These are phyloP conservation scores for Brachypalpus laphriformis DNA, from an alignment of 2,888 invertebrate species.

Conservation along the genomic window DNA sequence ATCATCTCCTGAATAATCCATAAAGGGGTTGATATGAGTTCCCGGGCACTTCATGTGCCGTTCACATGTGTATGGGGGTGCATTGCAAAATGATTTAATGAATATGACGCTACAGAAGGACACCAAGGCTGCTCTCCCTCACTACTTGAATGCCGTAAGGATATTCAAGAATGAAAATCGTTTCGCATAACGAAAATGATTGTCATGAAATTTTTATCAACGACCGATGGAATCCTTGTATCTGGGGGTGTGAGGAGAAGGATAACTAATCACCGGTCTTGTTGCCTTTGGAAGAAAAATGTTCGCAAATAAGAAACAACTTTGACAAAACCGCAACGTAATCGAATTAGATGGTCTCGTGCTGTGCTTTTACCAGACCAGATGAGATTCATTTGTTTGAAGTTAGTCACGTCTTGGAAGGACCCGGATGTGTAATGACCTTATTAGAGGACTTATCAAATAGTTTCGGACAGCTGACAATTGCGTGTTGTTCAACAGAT, in stretches of 20 bases:
- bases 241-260: neutral
- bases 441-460: conserved; percentile 73
- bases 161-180: conserved; percentile 57
- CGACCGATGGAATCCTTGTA: conserved; percentile 23
- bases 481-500: conserved; percentile 71
- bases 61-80: conserved; percentile 38
- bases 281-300: conserved; percentile 10
- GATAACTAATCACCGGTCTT: conserved; percentile 50
- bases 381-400: conserved; percentile 52
- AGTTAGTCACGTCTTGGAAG: conserved; percentile 57
- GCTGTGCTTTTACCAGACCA: neutral
- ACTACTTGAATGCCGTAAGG: conserved; percentile 1
- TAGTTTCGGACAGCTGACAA: conserved; percentile 68
- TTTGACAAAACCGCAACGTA: conserved; percentile 59
- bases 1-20: conserved; percentile 74
- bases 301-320: conserved; percentile 33
- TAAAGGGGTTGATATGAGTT: conserved; percentile 67
- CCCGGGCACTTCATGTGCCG: neutral
- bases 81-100: conserved; percentile 72
- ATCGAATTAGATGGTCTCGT: conserved; percentile 62
- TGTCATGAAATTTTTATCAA: conserved; percentile 72
- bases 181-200: conserved; percentile 68
- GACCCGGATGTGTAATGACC: conserved; percentile 62
- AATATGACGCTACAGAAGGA: conserved; percentile 62
- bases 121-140: conserved; percentile 2